Base-by-base conservation (phyloP, 1,140 invertebrate species). In the Listronotus oregonensis region DNA sequence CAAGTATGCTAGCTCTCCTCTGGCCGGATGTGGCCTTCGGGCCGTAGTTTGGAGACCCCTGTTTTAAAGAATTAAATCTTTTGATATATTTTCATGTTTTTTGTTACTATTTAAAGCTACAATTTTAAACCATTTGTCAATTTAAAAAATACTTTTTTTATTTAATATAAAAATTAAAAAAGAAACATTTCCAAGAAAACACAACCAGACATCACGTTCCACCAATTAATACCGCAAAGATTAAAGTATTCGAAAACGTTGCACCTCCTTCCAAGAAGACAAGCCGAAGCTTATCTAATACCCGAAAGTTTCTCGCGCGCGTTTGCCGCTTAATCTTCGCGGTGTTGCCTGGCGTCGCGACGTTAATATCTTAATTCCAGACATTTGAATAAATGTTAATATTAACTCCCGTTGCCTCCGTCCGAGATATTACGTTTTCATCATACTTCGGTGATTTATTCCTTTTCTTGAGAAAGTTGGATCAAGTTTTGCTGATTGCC, bases 381-480 rank as follows among this genome's bases (percentile, higher is more conserved):
- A 67, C 67, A 73, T 73, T 72, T 72, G 69, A 72, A 72, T 72
- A 72, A 72, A 72, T 72, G 71, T 70, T 72, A 71, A 72, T 72
- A 72, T 69, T 64, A 71, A 71, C 63, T 64, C 46, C n/a, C 51
- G 58, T 15, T 43, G 63, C 56, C 47, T 46, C 14, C 52, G 55
- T 64, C 63, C 62, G 34, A 62, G 47, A 65, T 66, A 65, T 64
- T 58, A 64, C 63, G 39, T 47, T 69, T 69, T 69, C 67, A 59
- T 69, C 67, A 69, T 69, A 66, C 43, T 69, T 47, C 32, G 52
- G 54, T 69, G 64, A 63, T 69, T 69, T 65, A 65, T 65, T 55
- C 63, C 39, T 65, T 58, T 65, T 65, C 55, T 65, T 59, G 54
- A 51, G 54, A 54, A 65, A 65, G 44, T 65, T 43, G 63, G 47